Evolutionary conservation across 1,140 invertebrate species (phyloP), one percentile per base, ranked within the genome.

Genomic region (Sinonovacula constricta): DNA sequence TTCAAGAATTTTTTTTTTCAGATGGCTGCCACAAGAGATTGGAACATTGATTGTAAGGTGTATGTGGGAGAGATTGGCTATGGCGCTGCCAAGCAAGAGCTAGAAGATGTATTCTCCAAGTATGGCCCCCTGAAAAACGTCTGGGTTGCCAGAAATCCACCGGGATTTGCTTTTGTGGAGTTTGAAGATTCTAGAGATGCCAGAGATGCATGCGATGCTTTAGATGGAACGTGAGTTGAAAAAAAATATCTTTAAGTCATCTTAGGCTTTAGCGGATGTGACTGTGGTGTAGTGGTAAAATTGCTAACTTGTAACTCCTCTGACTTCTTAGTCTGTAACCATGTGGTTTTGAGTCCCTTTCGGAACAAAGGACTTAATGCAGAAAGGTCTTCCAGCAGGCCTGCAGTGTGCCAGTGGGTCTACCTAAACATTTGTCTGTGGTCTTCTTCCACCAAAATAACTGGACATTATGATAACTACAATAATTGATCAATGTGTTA

Each of bases 141-240:
- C 22, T 98, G 96, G 97, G 96, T 98, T 3, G 97, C 97, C 1
- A 92, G 97, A 83, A 97, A 98, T 90, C 90, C 90, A 22, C 87
- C 88, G 51, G 90, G 97, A 56, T 99, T 98, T 92, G 97, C 97
- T 5, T 99, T 98, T 92, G 95, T 98, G 24, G 97, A 98, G 91
- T 98, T 97, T 91, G 97, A 98, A 91, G 97, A 97, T 90, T 93
- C 94, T 85, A 94, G 96, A 87, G 97, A 98, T 92, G 97, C 97
- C 4, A 95, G 97, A 89, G 97, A 99, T 92, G 96, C 97, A 18
- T 95, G 97, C 18, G 92, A 96, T 86, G 97, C 95, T 53, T 92
- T 99, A 78, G 97, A 99, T 93, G 98, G 98, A 87, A 90, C 91
- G 93, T 93, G 90, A 82, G 87, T 84, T 24, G 39, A n/a, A 14